Evolutionary conservation across 23 tunicate genomes (phyloP), one percentile per base, ranked within the genome.

Genomic region (Aplidium turbinatum): DNA sequence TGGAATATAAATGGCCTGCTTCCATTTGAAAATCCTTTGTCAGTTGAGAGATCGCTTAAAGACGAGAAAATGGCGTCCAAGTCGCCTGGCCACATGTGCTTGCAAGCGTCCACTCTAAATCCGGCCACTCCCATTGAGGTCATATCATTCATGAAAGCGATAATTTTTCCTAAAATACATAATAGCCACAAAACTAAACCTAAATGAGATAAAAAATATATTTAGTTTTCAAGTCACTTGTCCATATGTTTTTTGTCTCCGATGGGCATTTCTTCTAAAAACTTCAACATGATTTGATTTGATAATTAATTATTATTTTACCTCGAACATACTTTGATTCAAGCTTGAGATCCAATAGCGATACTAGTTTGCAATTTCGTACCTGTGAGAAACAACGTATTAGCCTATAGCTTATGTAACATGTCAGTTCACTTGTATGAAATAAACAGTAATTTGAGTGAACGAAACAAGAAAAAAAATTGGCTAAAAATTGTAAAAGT

Each of bases 41-140:
- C 21, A 3, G 82, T 64, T 33, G 70, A 35, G 11, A 95, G 73
- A 38, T 89, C 77, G 26, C 39, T 70, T 1, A 95, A 60, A 0
- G 63, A 1, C 3, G 69, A 66, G 69, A 88, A 95, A n/a, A 95
- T 89, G 13, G 40, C 92, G 32, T 79, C 84, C 27, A 95, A 45
- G 75, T 95, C 99, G 33, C 87, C 96, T 6, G 99, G 99, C 92
- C 92, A 95, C 99, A 95, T 95, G 76, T 95, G 99, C 69, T 95
- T 95, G 84, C 96, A 83, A 0, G 99, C 99, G 65, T 95, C 99
- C 19, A 95, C 92, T 0, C 99, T 83, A 70, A 95, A 95, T 18
- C 99, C 99, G 38, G 92, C 92, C 2, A 82, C 87, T 0, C 99
- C 99, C 29, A 95, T 16, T 38, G 68, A 33, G 33, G 66, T 74